Conservation (phyloP, 2,888 invertebrate species). For the Calameuta idolon region DNA sequence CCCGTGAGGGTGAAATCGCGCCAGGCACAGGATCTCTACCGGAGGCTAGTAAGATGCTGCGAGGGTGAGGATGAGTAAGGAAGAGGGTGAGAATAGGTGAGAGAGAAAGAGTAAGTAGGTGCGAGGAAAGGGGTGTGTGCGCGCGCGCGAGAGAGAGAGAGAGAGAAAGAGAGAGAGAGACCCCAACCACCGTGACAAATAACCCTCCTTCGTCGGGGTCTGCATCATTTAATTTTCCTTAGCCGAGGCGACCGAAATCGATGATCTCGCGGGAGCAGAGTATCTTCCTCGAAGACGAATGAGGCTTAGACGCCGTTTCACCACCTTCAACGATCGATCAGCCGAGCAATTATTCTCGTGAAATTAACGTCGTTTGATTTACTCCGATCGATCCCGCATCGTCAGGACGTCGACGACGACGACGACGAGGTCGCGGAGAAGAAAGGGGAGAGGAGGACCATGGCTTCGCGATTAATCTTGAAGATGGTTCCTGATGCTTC, state of each 20-base stretch:
- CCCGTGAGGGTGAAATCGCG: neutral
- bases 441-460: neutral
- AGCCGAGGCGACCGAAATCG: conserved; percentile 60
- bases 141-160: neutral
- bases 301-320: conserved; percentile 60
- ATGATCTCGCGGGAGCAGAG: conserved; percentile 59
- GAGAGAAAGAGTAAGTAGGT: conserved; percentile 1
- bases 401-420: neutral
- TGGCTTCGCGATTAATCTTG: neutral
- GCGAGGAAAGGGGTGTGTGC: conserved; percentile 19
- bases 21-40: neutral
- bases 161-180: conserved; percentile 30
- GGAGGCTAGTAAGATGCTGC: conserved; percentile 3
- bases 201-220: conserved; percentile 63
- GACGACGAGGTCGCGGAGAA: neutral
- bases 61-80: conserved; percentile 18
- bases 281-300: conserved; percentile 64
- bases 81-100: conserved; percentile 12
- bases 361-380: conserved; percentile 55
- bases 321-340: conserved; percentile 59
- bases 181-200: conserved; percentile 60
- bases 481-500: neutral
- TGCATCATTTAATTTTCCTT: conserved; percentile 67
- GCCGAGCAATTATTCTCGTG: conserved; percentile 60
- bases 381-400: conserved; percentile 28